Percentiles rank a stretch among this genome's conserved stretches.
Conservation (phyloP, 2,888 invertebrate species). For the Machimus rusticus region DNA sequence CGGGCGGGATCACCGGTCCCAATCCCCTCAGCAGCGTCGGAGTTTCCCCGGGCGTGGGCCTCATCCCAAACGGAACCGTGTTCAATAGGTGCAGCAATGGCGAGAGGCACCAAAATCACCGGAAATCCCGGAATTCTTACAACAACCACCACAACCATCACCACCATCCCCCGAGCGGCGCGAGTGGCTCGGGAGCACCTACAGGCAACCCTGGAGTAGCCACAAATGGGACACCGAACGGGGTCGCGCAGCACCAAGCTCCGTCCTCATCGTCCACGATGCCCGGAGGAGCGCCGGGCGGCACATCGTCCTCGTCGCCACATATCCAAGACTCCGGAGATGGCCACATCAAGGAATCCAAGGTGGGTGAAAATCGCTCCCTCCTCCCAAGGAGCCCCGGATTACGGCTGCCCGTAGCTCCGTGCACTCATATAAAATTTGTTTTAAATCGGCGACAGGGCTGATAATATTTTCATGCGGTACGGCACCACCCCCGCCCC, state of each 20-base stretch:
- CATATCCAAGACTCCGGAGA: constrained; percentile 36
- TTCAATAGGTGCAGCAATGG: background rate
- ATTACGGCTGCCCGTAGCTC: background rate
- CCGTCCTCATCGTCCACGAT: constrained; percentile 27
- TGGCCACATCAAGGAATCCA: constrained; percentile 44
- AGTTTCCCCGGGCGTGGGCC: background rate
- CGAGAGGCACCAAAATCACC: constrained; percentile 40
- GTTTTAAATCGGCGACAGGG: background rate
- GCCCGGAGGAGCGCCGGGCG: background rate
- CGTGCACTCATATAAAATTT: constrained; percentile 1
- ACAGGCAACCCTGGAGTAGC: background rate
- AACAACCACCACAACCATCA: constrained; percentile 49
- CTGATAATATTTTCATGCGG: constrained; percentile 21
- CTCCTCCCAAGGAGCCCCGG: background rate
- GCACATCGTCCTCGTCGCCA: constrained; percentile 15
- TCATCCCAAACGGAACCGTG: background rate
- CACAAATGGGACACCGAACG: background rate
- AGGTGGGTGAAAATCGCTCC: constrained; percentile 36
- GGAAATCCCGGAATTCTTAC: constrained; percentile 54
- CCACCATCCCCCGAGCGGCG: background rate
- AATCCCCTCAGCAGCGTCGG: constrained; percentile 1
- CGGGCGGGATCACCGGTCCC: background rate
- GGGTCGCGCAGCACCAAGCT: background rate
- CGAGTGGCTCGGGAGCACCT: background rate
- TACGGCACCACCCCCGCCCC: background rate